Percentiles rank a stretch among this genome's conserved stretches.
phyloP scores from a whole-genome alignment of 2,888 invertebrate genomes.

The Orthosia gothica region DNA sequence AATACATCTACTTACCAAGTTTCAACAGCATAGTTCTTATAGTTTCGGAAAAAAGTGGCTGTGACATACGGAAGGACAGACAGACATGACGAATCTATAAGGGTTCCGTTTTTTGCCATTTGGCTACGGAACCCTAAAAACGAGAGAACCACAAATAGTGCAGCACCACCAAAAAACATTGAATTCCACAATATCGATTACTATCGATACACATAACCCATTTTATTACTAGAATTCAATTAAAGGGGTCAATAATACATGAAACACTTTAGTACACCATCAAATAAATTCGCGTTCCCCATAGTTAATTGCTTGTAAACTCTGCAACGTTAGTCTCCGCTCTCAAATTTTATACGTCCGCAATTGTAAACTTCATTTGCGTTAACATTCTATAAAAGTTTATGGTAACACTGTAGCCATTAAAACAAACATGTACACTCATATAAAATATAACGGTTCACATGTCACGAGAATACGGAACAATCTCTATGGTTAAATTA shows the following conservation, averaged over 20 bases:
- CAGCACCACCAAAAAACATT: conserved; percentile 62
- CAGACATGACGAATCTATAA: too few relatives aligned
- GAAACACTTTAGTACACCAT: conserved; percentile 65
- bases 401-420: conserved; percentile 64
- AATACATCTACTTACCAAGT: too few relatives aligned
- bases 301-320: conserved; percentile 70
- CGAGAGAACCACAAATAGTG: conserved; percentile 68
- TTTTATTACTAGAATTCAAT: conserved; percentile 52
- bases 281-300: conserved; percentile 66
- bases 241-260: conserved; percentile 48
- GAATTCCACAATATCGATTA: conserved; percentile 59
- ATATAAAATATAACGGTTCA: conserved; percentile 73
- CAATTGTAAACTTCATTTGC: conserved; percentile 69
- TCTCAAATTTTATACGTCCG: conserved; percentile 65
- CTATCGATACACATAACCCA: conserved; percentile 32
- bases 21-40: too few relatives aligned
- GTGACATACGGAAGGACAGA: too few relatives aligned
- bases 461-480: conserved; percentile 71
- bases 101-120: too few relatives aligned
- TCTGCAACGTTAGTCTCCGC: conserved; percentile 62
- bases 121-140: too few relatives aligned
- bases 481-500: conserved; percentile 72
- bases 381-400: conserved; percentile 71
- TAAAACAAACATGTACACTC: conserved; percentile 67
- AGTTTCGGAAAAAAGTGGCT: too few relatives aligned